Evolutionary conservation across 1,140 invertebrate genomes (phyloP).

Genomic region (Chrysoperla carnea): DNA sequence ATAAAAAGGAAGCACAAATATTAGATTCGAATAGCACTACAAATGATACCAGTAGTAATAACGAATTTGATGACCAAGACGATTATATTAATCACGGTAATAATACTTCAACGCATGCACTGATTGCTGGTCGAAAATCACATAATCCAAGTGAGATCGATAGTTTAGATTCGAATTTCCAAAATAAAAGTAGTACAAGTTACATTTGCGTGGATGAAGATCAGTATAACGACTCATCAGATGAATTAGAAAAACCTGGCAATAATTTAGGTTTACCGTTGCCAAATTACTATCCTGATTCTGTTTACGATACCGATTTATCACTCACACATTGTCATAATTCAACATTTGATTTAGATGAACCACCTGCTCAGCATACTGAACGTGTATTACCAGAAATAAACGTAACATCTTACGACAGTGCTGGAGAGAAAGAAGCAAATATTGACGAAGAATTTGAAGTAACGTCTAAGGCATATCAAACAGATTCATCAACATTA

Average conservation of each 20-base stretch:
- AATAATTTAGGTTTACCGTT: constrained; percentile 18
- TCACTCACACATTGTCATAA: constrained; percentile 23
- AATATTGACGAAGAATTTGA: too few relatives aligned
- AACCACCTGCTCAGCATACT: not conserved
- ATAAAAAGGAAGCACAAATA: not conserved
- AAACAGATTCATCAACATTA: too few relatives aligned
- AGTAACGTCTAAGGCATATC: too few relatives aligned
- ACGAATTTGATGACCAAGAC: too few relatives aligned
- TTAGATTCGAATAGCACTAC: not conserved
- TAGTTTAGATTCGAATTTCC: constrained; percentile 44
- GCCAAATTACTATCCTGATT: constrained; percentile 22
- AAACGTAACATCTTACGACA: not conserved
- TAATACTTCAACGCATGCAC: not conserved
- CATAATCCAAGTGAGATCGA: constrained; percentile 36
- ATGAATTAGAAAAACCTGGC: constrained; percentile 15
- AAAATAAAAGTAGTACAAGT: constrained; percentile 23
- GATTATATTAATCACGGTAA: not conserved
- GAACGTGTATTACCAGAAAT: not conserved
- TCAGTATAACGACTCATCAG: not conserved
- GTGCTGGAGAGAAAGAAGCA: constrained; percentile 1
- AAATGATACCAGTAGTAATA: too few relatives aligned
- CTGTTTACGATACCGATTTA: constrained; percentile 26
- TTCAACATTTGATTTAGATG: constrained; percentile 7
- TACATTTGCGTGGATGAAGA: constrained; percentile 19
- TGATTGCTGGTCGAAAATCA: constrained; percentile 8